Conservation (phyloP, 2,888 invertebrate species). For the Sylvicola cinctus region DNA sequence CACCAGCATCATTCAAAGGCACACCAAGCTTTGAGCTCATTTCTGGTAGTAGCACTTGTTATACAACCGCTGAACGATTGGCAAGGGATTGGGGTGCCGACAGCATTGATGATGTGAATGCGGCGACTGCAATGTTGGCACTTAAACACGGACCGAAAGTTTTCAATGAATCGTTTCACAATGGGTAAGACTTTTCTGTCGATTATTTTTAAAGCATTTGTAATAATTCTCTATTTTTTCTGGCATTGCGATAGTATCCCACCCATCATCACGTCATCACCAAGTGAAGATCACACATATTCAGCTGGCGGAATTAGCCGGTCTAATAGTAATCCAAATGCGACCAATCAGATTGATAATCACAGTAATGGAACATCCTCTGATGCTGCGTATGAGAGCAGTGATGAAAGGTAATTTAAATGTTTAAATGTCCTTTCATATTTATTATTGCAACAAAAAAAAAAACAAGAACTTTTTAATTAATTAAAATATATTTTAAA, state of each 20-base stretch:
- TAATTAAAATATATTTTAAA: neutral
- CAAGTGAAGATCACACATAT: slow-evolving; percentile 87
- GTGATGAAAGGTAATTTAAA: slow-evolving; percentile 29
- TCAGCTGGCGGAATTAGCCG: slow-evolving; percentile 34
- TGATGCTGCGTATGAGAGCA: slow-evolving; percentile 35
- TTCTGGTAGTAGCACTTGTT: neutral
- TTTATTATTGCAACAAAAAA: neutral
- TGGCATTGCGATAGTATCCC: slow-evolving; percentile 12
- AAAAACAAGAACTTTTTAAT: neutral
- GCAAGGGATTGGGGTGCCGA: slow-evolving; percentile 27
- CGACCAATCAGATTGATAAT: slow-evolving; percentile 15
- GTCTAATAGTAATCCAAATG: slow-evolving; percentile 10
- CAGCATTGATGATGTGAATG: slow-evolving; percentile 54
- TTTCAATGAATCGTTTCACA: slow-evolving; percentile 25
- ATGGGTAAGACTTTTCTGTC: slow-evolving; percentile 15
- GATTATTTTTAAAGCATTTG: neutral
- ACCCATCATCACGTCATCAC: slow-evolving; percentile 61
- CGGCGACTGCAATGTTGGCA: slow-evolving; percentile 72
- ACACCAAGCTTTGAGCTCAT: neutral
- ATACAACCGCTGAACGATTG: slow-evolving; percentile 9
- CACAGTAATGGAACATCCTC: slow-evolving; percentile 27
- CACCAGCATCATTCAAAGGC: neutral
- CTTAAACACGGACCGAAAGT: slow-evolving; percentile 68
- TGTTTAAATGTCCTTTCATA: neutral
- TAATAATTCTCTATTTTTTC: neutral